phyloP scores from a whole-genome alignment of 2,113 vertebrate species.

The Microcebus ravelobensis region DNA sequence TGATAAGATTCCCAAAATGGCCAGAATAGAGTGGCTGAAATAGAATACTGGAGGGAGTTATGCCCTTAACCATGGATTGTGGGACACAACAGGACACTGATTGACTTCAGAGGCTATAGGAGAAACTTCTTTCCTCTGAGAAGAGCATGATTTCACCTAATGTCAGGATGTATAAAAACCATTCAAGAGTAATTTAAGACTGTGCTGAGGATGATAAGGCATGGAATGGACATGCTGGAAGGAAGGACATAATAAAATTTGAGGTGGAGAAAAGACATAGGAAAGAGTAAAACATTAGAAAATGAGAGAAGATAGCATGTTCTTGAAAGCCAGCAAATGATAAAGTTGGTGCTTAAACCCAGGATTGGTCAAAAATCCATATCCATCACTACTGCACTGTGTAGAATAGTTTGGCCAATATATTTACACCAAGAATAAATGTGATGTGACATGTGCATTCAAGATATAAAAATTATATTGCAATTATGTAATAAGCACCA shows the following conservation, averaged over 20 bases:
- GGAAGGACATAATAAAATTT: not conserved
- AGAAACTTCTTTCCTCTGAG: not conserved
- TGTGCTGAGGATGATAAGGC: not conserved
- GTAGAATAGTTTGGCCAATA: not conserved
- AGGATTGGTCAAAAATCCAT: not conserved
- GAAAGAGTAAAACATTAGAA: not conserved
- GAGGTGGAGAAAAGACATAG: not conserved
- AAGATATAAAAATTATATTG: not conserved
- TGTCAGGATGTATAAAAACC: not conserved
- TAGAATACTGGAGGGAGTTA: accelerated
- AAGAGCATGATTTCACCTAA: not conserved
- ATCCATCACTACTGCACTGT: not conserved
- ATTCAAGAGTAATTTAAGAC: not conserved
- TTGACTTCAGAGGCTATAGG: not conserved
- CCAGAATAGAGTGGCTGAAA: not conserved
- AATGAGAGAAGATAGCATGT: not conserved
- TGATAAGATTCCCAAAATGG: not conserved
- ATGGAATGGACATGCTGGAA: not conserved
- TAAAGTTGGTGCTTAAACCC: not conserved
- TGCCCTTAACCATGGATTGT: not conserved
- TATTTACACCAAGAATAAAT: not conserved
- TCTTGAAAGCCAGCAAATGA: not conserved
- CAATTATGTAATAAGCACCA: not conserved
- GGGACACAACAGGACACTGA: not conserved
- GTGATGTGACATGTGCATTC: not conserved